Conservation (phyloP, 1,140 invertebrate genomes). For the Heliconius himera region DNA sequence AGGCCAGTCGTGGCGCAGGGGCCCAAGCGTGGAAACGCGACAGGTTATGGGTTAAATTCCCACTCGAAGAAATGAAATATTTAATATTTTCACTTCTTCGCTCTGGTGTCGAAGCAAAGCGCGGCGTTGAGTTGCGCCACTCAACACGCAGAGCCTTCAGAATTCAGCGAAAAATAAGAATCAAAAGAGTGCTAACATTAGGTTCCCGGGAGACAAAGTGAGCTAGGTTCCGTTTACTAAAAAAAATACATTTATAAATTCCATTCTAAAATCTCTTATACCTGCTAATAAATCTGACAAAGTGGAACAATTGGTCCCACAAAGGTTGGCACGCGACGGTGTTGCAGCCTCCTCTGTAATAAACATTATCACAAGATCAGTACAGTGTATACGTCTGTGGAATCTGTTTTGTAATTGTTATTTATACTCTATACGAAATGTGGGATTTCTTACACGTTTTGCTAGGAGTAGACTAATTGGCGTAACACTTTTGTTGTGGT, state of each 20-base stretch:
- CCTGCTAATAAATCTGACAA: conserved; percentile 24
- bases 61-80: no score
- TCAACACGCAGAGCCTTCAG: no score
- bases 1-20: no score
- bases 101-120: no score
- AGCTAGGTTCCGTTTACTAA: no score
- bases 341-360: conserved; percentile 28
- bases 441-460: conserved; percentile 24
- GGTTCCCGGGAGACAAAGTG: no score
- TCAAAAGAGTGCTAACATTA: no score
- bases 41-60: no score
- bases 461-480: conserved; percentile 14
- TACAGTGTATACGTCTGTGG: conserved; percentile 21
- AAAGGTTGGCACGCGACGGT: conserved; percentile 36
- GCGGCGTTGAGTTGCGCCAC: no score
- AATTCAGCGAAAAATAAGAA: no score
- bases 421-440: conserved; percentile 32
- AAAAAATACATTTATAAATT: not conserved
- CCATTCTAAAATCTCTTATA: not conserved
- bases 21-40: no score
- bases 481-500: conserved; percentile 15
- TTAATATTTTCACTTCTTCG: no score
- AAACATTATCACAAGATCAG: conserved; percentile 27
- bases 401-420: conserved; percentile 36
- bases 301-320: conserved; percentile 34